These are phyloP conservation scores for Nesoenas mayeri DNA, from an alignment of 2,113 vertebrate species.

Conservation along the genomic window DNA sequence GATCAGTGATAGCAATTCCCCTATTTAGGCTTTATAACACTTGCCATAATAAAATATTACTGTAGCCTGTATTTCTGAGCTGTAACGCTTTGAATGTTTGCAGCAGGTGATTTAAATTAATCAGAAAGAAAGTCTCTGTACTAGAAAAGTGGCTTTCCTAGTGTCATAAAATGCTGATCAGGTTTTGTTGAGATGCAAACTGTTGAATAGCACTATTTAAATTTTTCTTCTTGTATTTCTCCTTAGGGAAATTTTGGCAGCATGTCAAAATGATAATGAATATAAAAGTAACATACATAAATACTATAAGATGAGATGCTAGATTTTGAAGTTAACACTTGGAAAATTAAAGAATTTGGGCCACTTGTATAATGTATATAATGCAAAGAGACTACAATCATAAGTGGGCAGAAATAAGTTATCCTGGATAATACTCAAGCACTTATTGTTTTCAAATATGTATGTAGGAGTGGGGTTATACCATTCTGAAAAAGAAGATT, in stretches of 20 bases:
- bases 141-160: neutral
- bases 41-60: slow-evolving; percentile 43
- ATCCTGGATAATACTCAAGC: neutral
- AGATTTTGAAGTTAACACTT: neutral
- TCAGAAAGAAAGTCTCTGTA: neutral
- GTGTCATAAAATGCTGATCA: neutral
- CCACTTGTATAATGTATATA: neutral
- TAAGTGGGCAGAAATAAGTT: neutral
- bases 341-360: neutral
- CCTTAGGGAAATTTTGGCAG: neutral
- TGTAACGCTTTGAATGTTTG: neutral
- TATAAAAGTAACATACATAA: neutral
- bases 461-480: neutral
- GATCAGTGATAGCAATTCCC: slow-evolving; percentile 2
- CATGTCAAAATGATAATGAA: neutral
- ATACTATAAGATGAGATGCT: neutral
- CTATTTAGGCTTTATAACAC: slow-evolving; percentile 7
- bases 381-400: neutral
- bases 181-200: neutral
- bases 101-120: neutral
- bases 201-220: neutral
- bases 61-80: slow-evolving; percentile 29
- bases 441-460: neutral
- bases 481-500: neutral
- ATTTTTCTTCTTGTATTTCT: neutral